Conservation (phyloP, 2,797 vertebrate species). For the Phrynocephalus vlangalii region DNA sequence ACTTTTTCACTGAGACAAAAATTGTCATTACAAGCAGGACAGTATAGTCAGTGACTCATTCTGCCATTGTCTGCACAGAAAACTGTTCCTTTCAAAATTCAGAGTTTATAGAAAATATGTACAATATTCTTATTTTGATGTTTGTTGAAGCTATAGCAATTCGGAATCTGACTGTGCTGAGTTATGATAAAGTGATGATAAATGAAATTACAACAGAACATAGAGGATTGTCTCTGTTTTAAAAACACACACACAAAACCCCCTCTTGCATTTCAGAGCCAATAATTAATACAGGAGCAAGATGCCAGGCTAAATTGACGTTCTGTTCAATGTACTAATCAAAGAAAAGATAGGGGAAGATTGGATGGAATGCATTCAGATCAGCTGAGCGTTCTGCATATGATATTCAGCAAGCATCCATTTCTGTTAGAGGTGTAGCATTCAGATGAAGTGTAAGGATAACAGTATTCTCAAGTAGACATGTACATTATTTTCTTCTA, state of each 20-base stretch:
- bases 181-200: background rate
- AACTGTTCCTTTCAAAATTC: background rate
- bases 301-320: background rate
- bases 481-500: background rate
- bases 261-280: fast-evolving
- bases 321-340: background rate
- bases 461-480: background rate
- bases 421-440: background rate
- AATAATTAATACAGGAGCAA: background rate
- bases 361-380: constrained; percentile 5
- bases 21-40: background rate
- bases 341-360: fast-evolving
- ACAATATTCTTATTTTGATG: background rate
- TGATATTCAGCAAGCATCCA: background rate
- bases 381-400: fast-evolving
- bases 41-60: background rate
- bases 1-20: background rate
- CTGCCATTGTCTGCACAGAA: background rate
- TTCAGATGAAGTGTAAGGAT: background rate
- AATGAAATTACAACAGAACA: background rate
- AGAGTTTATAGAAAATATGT: background rate
- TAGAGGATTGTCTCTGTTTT: background rate
- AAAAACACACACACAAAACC: background rate
- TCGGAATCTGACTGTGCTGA: background rate
- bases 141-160: background rate